Base-by-base conservation (phyloP, 2,888 invertebrate species). In the Ornithoptera priamus region DNA sequence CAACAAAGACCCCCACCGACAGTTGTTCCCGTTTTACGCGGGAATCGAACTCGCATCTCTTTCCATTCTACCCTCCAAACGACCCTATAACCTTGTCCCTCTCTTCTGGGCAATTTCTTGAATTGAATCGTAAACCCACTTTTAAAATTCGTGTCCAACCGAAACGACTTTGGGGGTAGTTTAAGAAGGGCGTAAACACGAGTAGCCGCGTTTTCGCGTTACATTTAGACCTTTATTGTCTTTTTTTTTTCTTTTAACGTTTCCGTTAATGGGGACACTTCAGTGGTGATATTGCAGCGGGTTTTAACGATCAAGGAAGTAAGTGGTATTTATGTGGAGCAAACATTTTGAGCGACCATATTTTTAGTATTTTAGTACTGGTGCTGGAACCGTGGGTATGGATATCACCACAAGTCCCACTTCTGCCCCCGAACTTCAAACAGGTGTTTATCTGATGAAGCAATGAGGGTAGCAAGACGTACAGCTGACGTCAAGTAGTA, bases 221-320 rank as follows among this genome's bases (percentile, higher is more conserved):
- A 81, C 83, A 81, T 83, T 85, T 81, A 80, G 73, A 73, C 76
- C 72, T 76, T 78, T 77, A 78, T 75, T 75, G 76, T 80, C n/a
- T n/a, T 84, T 82, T 84, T 80, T 12, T 84, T 82, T 84, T 80
- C 5, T 50, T 50, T 39, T 39, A 39, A 86, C 82, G 81, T 81
- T 80, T 81, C 77, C 80, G 84, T 85, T 89, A 87, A 87, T 87
- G 84, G 83, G 30, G 77, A 81, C 85, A 83, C 85, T 82, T 85
- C 84, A 84, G 83, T 81, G 79, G 72, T 76, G 75, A 72, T 77
- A 82, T 82, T 79, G 81, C 75, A 76, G 79, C 73, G 70, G 73
- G 72, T 77, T 83, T 85, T 86, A 85, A 85, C 79, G 84, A 84
- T 84, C 78, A 76, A 74, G 71, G 39, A 10, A 30, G 30, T 30